Evolutionary conservation across 2,113 vertebrate genomes (phyloP).

Genomic region (Heteronetta atricapilla): DNA sequence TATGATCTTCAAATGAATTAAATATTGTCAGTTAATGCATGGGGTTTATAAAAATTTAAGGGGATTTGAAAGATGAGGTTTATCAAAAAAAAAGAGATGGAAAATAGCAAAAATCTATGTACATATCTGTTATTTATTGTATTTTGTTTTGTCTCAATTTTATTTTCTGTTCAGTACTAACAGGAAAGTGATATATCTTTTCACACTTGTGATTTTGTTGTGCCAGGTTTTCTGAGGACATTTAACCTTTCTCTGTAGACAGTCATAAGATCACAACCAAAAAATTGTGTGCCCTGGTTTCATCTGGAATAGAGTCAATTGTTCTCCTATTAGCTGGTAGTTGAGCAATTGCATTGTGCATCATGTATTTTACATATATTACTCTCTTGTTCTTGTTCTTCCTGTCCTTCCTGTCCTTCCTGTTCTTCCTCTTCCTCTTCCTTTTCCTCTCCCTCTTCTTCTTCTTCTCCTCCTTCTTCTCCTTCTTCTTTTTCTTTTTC

Average conservation of each 20-base stretch:
- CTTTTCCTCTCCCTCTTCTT: no score
- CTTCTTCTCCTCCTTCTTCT: no score
- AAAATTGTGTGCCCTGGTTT: not conserved
- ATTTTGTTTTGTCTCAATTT: not conserved
- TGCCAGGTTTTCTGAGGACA: not conserved
- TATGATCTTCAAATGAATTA: not conserved
- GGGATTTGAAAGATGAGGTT: not conserved
- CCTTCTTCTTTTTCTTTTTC: no score
- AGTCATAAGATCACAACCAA: not conserved
- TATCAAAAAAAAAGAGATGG: not conserved
- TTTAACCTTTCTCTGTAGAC: not conserved
- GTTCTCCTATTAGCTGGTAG: no score
- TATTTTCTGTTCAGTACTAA: not conserved
- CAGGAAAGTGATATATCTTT: not conserved
- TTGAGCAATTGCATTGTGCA: no score
- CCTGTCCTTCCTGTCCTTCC: no score
- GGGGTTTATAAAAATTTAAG: not conserved
- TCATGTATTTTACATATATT: no score
- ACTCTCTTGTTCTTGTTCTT: no score
- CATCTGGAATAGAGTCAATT: no score
- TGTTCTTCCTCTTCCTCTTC: no score
- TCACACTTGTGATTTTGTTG: not conserved
- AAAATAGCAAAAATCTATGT: not conserved
- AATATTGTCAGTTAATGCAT: not conserved
- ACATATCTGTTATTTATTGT: not conserved